Evolutionary conservation across 2,888 invertebrate species (phyloP).

Genomic region (Ormyrus pomaceus): DNA sequence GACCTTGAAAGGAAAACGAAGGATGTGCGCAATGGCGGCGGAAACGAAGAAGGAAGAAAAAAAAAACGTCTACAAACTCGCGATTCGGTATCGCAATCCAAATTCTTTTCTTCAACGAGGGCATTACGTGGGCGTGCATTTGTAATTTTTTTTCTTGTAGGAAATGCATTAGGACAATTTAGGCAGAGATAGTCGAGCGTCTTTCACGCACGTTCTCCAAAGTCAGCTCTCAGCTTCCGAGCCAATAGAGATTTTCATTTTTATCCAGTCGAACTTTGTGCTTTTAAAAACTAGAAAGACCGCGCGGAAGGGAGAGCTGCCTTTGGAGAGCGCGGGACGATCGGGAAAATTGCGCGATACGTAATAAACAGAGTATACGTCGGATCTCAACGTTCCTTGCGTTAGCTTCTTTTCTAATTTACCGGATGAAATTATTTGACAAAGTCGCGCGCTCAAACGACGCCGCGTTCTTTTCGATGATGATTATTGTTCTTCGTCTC

Average conservation of each 20-base stretch:
- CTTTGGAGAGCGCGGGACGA: constrained; percentile 32
- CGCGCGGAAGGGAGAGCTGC: constrained; percentile 11
- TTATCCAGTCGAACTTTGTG: constrained; percentile 3
- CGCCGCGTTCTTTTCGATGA: neutral
- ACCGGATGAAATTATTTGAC: too few species aligned
- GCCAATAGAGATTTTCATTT: neutral
- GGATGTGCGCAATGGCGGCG: constrained; percentile 11
- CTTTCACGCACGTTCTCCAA: constrained; percentile 31
- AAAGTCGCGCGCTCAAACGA: neutral
- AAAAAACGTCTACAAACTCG: constrained; percentile 38
- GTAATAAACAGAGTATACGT: constrained; percentile 54
- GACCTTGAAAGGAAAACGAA: constrained; percentile 48
- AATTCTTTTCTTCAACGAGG: constrained; percentile 33
- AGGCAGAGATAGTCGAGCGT: constrained; percentile 33
- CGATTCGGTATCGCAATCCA: constrained; percentile 37
- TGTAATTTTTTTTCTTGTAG: constrained; percentile 32
- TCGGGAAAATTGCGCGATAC: constrained; percentile 41
- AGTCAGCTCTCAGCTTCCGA: constrained; percentile 22
- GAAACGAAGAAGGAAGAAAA: constrained; percentile 53
- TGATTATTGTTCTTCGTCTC: constrained; percentile 29
- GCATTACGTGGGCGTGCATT: constrained; percentile 57
- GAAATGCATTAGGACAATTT: constrained; percentile 36
- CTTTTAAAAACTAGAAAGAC: neutral
- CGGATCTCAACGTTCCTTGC: constrained; percentile 50
- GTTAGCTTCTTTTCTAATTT: constrained; percentile 21